These are phyloP conservation scores for Coptodon bakossiorum DNA, from an alignment of 2,113 vertebrate species.

Conservation along the genomic window DNA sequence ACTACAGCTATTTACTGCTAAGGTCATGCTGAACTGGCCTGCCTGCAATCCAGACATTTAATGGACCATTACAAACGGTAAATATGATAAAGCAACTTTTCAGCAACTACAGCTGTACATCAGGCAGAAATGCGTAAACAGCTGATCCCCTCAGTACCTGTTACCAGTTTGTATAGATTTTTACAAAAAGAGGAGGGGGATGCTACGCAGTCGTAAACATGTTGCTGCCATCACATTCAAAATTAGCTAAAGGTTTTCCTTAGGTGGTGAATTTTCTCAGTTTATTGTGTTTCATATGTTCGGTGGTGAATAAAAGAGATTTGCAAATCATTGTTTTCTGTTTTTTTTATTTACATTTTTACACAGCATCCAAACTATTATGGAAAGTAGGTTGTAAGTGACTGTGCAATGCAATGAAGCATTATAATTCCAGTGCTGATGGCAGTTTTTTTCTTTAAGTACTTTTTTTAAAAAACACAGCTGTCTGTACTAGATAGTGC, in stretches of 20 bases:
- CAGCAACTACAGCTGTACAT: too few relatives aligned
- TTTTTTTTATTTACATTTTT: neutral
- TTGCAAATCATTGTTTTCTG: neutral
- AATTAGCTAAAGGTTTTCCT: neutral
- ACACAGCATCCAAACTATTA: neutral
- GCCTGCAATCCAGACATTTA: too few relatives aligned
- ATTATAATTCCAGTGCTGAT: neutral
- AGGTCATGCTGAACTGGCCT: too few relatives aligned
- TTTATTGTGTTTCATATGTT: neutral
- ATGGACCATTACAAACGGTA: too few relatives aligned
- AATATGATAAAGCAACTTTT: too few relatives aligned
- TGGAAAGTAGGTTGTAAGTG: neutral
- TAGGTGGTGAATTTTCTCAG: neutral
- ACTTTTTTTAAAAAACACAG: fast-evolving
- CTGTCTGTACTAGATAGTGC: neutral
- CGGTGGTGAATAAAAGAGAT: neutral
- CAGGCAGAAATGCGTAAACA: neutral
- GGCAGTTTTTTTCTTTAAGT: neutral
- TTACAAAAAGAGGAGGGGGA: neutral
- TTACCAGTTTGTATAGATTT: too few relatives aligned
- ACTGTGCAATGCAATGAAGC: neutral
- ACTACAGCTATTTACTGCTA: neutral
- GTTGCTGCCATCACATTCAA: neutral
- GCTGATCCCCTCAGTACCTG: too few relatives aligned
- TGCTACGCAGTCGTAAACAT: neutral